phyloP scores from a whole-genome alignment of 2,113 vertebrate genomes.

The Plecotus auritus region DNA sequence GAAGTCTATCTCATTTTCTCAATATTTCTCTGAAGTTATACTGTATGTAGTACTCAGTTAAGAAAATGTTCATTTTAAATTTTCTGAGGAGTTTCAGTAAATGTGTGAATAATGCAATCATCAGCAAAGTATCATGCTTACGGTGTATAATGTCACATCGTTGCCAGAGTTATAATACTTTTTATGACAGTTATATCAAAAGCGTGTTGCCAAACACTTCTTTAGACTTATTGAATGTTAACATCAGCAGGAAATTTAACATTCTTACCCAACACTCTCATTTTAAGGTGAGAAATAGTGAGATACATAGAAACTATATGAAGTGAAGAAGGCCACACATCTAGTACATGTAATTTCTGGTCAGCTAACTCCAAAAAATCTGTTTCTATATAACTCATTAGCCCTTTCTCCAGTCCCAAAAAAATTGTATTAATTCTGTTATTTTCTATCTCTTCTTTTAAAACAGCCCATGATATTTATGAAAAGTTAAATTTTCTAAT shows the following conservation, averaged over 20 bases:
- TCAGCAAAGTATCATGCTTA: background rate
- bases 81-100: background rate
- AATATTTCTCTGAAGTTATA: background rate
- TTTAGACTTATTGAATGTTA: background rate
- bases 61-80: slow-evolving; percentile 12
- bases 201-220: background rate
- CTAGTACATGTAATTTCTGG: background rate
- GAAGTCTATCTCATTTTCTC: background rate
- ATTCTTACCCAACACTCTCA: background rate
- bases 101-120: background rate
- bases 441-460: background rate
- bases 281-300: slow-evolving; percentile 10
- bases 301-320: background rate
- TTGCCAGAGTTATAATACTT: background rate
- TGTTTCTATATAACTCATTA: background rate
- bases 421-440: background rate
- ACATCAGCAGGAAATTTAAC: background rate
- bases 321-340: background rate
- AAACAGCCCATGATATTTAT: background rate
- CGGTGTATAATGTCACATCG: background rate
- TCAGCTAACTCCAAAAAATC: background rate
- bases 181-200: background rate
- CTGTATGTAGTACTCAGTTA: background rate
- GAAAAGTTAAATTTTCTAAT: background rate
- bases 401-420: background rate